Base-by-base conservation (phyloP, 2,113 vertebrate genomes). In the Galbula dea region DNA sequence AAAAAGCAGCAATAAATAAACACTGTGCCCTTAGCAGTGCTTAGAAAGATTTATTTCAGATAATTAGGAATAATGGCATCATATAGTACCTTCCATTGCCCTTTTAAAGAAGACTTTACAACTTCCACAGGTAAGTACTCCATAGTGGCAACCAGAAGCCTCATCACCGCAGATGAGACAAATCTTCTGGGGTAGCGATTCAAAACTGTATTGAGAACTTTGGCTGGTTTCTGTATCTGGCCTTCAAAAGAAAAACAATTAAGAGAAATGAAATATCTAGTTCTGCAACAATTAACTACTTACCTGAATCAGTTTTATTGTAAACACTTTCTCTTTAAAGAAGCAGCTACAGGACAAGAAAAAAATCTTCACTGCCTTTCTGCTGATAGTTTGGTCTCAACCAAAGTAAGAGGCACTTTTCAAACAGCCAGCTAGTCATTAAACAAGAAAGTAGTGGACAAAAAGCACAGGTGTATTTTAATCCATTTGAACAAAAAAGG, bases 21-120 rank as follows among this genome's bases (percentile, higher is more conserved):
- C 32, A 63, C 14, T 41, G 48, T 8, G 32, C 39, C 37, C 46
- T 75, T 55, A 63, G 34, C 41, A 83, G 24, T 45, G 18, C 12
- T 41, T 73, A 55, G 45, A 76, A 39, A 54, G 51, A 39, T 5
- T 18, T 57, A 85, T 52, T 88, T 74, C 37, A 82, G 77, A 55
- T n/a, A 66, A 78, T n/a, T 18, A 89, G 55, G 85, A 80, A 73
- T 45, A 95, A 90, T 41, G 57, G 45, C 24, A 86, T 88, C 37
- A 54, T 29, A 66, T 51, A 97, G 96, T 98, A 99, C 99, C 99
- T 98, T 99, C 99, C 74, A 99, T 99, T 14, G 99, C 99, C 95
- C 99, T 98, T 97, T 99, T 99, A 97, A 99, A 99, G 98, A 99
- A 99, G 92, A 99, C 99, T 94, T 99, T 99, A 96, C 99, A 99